Evolutionary conservation across 2,113 vertebrate species (phyloP).

Genomic region (Brachyhypopomus gauderio): DNA sequence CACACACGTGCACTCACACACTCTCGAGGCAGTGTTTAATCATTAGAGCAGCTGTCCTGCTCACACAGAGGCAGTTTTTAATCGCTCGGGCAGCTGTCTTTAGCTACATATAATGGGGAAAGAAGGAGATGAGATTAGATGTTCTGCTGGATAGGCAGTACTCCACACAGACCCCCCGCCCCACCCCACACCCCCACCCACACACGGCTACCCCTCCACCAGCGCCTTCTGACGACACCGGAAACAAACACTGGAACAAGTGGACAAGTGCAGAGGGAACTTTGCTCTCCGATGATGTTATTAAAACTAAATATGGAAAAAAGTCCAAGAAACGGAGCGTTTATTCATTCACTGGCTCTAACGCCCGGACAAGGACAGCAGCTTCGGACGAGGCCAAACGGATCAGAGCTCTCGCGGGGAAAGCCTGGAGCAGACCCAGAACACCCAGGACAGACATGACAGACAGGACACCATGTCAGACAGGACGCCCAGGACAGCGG

Average conservation of each 20-base stretch:
- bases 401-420: constrained; percentile 1
- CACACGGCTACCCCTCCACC: not conserved
- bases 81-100: not conserved
- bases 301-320: not conserved
- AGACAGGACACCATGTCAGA: no score
- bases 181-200: no score
- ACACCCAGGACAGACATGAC: no score
- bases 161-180: not conserved
- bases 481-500: not conserved
- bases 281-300: constrained; percentile 11
- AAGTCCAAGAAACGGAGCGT: not conserved
- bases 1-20: not conserved
- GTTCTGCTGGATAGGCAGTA: not conserved
- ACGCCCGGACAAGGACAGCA: not conserved
- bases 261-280: not conserved
- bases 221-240: no score
- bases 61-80: not conserved
- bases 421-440: not conserved
- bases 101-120: not conserved
- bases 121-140: not conserved
- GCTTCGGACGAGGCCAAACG: not conserved
- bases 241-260: not conserved
- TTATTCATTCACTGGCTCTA: constrained; percentile 28
- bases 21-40: no score
- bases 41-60: no score